Base-by-base conservation (phyloP, 2,797 vertebrate genomes). In the Moxostoma hubbsi region DNA sequence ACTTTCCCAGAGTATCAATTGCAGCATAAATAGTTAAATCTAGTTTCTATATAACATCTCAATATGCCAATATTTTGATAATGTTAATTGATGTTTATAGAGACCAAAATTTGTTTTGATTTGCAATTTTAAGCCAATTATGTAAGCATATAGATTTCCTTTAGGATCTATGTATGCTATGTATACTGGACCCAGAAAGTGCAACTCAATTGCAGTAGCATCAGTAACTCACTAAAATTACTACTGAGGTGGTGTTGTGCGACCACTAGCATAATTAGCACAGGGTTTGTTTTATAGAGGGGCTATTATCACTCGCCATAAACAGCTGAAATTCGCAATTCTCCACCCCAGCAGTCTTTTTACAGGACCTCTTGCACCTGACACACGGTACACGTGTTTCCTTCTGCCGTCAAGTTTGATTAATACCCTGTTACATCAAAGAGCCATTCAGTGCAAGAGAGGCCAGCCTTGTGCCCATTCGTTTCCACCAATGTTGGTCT, bases 231-330 rank as follows among this genome's bases (percentile, higher is more conserved):
- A 55, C 70, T 61, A 36, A 36, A 36, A 0, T 36, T 36, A 36
- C 36, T 36, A 36, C 3, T 36, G 36, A 36, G 36, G 36, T 36
- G 77, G 53, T 86, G 86, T 88, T 86, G 81, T 87, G 83, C 84
- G 85, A 77, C 84, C 80, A 74, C 80, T 4, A 12, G 79, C 79
- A 79, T 89, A 93, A 93, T 93, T 92, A 92, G 88, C 87, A 88
- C 68, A 88, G 83, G 82, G 86, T 89, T 88, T 88, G 79, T 91
- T 94, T 93, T 93, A 93, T 91, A 87, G 85, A 85, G 87, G 86
- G 89, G 87, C 87, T 87, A 91, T 93, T 94, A 93, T 94, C 91
- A 93, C 91, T 88, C 85, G 82, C 89, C 87, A 92, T 94, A 92
- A 93, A 93, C 92, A 91, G 93, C 87, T 89, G 69, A 87, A 83